Conservation (phyloP, 2,888 invertebrate species). For the Nomada fucata region DNA sequence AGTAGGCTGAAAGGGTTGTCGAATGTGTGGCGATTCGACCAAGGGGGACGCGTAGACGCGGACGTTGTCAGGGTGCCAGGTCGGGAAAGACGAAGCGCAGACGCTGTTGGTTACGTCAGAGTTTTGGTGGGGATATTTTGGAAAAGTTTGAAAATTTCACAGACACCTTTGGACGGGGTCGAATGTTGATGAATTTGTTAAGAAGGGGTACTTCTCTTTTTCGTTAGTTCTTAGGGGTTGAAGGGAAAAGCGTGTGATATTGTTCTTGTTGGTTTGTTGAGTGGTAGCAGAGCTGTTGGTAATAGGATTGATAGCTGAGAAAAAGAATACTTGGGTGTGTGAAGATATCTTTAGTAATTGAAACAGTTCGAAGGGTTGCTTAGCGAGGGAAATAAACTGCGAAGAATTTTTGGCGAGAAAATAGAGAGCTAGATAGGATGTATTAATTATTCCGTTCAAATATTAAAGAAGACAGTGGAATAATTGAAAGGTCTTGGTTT, state of each 20-base stretch:
- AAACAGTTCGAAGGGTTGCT: too few relatives aligned
- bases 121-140: conserved; percentile 20
- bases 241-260: too few relatives aligned
- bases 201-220: too few relatives aligned
- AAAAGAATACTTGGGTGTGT: background rate
- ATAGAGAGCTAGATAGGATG: too few relatives aligned
- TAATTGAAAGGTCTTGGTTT: too few relatives aligned
- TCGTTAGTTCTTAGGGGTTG: too few relatives aligned
- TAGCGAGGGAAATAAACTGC: too few relatives aligned
- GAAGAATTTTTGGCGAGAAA: too few relatives aligned
- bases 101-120: conserved; percentile 28
- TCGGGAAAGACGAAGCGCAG: conserved; percentile 27
- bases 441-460: too few relatives aligned
- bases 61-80: conserved; percentile 51
- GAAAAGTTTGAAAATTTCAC: conserved; percentile 37
- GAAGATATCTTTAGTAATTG: background rate
- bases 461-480: too few relatives aligned
- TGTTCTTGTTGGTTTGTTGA: too few relatives aligned
- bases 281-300: too few relatives aligned
- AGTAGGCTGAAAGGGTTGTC: conserved; percentile 72
- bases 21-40: conserved; percentile 14
- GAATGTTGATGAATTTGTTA: background rate
- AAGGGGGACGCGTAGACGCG: background rate
- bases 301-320: background rate
- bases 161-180: conserved; percentile 2